Conservation (phyloP, 2,113 vertebrate species). For the Salvelinus fontinalis region DNA sequence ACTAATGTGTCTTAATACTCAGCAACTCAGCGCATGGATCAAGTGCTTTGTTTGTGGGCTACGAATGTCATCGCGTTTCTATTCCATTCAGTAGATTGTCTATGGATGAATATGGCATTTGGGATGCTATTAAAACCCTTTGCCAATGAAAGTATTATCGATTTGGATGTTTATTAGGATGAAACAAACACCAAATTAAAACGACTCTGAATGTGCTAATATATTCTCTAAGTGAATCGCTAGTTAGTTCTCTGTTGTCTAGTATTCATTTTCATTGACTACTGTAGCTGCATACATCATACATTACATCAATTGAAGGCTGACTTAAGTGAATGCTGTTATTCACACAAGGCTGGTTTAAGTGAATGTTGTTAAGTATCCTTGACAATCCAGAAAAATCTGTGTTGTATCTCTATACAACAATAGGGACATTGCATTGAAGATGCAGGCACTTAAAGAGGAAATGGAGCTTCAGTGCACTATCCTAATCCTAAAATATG, state of each 20-base stretch:
- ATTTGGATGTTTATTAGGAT: slow-evolving; percentile 10
- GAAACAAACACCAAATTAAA: slow-evolving; percentile 4
- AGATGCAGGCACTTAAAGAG: too few relatives aligned
- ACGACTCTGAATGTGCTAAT: neutral
- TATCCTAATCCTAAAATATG: neutral
- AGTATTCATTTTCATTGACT: neutral
- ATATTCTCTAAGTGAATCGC: neutral
- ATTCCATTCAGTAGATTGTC: neutral
- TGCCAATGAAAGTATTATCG: slow-evolving; percentile 9
- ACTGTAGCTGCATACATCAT: neutral
- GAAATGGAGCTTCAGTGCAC: too few relatives aligned
- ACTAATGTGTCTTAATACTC: slow-evolving; percentile 5
- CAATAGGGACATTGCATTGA: too few relatives aligned
- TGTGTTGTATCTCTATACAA: neutral
- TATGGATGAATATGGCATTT: slow-evolving; percentile 10
- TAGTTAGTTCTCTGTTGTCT: neutral
- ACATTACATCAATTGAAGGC: neutral
- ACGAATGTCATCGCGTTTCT: neutral
- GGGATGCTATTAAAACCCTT: slow-evolving; percentile 3
- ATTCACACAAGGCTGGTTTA: neutral
- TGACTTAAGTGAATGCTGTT: neutral
- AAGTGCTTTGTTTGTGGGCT: neutral
- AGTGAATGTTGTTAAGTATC: neutral
- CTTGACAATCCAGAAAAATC: too few relatives aligned
- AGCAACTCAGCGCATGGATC: neutral